Evolutionary conservation across 2,888 invertebrate genomes (phyloP), one percentile per base, ranked within the genome.

Genomic region (Noctua fimbriata): DNA sequence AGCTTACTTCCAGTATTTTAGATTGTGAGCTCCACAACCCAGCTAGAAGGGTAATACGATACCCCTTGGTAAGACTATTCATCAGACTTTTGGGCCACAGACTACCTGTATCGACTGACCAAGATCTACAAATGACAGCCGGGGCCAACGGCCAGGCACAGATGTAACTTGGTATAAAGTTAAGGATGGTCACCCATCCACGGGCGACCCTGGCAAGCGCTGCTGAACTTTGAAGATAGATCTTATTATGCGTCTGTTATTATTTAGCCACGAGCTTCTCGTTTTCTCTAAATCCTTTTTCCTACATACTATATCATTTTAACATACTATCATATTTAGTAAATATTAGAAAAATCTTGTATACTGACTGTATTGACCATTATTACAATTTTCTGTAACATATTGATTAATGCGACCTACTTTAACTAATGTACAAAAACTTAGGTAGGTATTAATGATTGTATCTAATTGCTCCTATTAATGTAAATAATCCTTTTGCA

Each of bases 381-480:
- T 60, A 18, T 55, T 18, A 55, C n/a, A 24, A 72, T 72, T 66
- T 28, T 32, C 70, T 36, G 21, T 14, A 73, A 36, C 36, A 32
- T 55, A 16, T 41, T 73, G 18, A 73, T 74, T 28, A 52, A 28
- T 49, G 36, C 16, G 72, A 49, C 74, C 72, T 49, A 52, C 60
- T n/a, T 41, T 28, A 28, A 21, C 21, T 21, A 12, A 76, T 76
- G 28, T 16, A 76, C 5, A 49, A 36, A 21, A 76, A 76, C 21
- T 4, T n/a, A 14, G 58, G n/a, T 58, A n/a, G n/a, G 58, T 60
- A 76, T 49, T 76, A 24, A 41, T 44, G 2, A 58, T 41, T 41
- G 49, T 65, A 32, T 65, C 79, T n/a, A 78, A 78, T 78, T 36
- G 47, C 36, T 47, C 9, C 28, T 21, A 79, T 44, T 55, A n/a